Evolutionary conservation across 2,113 vertebrate species (phyloP).

Genomic region (Neogale vison): DNA sequence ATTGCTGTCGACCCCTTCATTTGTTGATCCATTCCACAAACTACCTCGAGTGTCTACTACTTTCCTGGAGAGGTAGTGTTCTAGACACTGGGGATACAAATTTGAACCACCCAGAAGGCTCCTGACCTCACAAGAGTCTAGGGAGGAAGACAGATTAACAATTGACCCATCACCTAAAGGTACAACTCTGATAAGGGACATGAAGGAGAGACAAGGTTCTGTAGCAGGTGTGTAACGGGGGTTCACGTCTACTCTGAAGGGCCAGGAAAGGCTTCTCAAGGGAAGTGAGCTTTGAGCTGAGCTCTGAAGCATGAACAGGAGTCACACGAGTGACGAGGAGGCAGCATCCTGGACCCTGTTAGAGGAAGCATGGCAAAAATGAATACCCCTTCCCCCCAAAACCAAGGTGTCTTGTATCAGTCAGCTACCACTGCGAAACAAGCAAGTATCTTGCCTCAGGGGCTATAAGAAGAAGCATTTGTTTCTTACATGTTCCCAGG

Average conservation of each 20-base stretch:
- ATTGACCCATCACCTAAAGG: background rate
- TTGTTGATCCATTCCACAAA: background rate
- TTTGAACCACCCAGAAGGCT: background rate
- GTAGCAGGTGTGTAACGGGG: rapidly evolving
- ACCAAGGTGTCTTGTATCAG: background rate
- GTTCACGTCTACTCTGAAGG: background rate
- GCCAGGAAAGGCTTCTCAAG: background rate
- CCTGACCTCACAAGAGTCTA: background rate
- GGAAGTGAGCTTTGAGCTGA: background rate
- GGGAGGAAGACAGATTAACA: background rate
- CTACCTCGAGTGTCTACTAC: background rate
- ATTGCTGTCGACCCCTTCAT: background rate
- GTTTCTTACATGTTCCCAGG: background rate
- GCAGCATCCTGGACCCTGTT: background rate
- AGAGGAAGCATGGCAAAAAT: background rate
- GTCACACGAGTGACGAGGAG: background rate
- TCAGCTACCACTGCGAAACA: background rate
- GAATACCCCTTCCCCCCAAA: background rate
- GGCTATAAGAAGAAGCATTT: background rate
- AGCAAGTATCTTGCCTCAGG: background rate
- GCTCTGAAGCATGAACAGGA: background rate
- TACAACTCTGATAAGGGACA: background rate
- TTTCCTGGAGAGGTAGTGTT: background rate
- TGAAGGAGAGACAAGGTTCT: background rate
- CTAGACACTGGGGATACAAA: too few species aligned